These are phyloP conservation scores for Sminthurides aquaticus DNA, from an alignment of 2,888 invertebrate genomes.

Conservation along the genomic window DNA sequence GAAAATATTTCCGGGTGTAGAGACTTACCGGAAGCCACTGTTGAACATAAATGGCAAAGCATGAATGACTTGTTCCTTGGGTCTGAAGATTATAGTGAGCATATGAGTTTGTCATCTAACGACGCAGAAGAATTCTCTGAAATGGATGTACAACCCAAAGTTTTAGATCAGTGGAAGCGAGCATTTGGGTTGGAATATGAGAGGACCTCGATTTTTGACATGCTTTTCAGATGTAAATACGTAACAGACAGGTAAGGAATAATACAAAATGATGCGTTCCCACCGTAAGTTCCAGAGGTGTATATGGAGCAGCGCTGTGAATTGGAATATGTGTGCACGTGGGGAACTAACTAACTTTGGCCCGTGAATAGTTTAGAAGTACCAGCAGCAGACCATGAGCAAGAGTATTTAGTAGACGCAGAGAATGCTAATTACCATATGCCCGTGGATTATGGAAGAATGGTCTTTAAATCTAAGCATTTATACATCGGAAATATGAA, in stretches of 20 bases:
- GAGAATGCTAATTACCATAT: constrained; percentile 25
- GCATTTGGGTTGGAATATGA: constrained; percentile 26
- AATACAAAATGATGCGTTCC: neutral
- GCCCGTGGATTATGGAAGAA: constrained; percentile 35
- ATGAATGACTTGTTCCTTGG: constrained; percentile 19
- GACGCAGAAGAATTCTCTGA: constrained; percentile 11
- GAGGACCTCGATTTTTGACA: constrained; percentile 37
- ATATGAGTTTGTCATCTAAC: constrained; percentile 9
- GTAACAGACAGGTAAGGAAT: constrained; percentile 34
- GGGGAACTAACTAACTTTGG: neutral
- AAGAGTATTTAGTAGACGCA: constrained; percentile 29
- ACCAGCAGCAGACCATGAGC: constrained; percentile 9
- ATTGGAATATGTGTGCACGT: constrained; percentile 5
- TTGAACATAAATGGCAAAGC: neutral
- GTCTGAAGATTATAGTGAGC: neutral
- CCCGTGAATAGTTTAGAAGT: constrained; percentile 31
- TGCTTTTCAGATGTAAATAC: constrained; percentile 33
- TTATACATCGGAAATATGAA: constrained; percentile 39
- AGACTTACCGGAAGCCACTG: neutral
- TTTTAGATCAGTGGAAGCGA: constrained; percentile 24
- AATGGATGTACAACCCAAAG: neutral
- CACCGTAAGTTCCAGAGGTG: too few species aligned
- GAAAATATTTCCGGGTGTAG: neutral
- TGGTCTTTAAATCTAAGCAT: constrained; percentile 40
- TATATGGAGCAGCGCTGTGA: too few species aligned